phyloP scores from a whole-genome alignment of 2,797 vertebrate species.

The Argya squamiceps region DNA sequence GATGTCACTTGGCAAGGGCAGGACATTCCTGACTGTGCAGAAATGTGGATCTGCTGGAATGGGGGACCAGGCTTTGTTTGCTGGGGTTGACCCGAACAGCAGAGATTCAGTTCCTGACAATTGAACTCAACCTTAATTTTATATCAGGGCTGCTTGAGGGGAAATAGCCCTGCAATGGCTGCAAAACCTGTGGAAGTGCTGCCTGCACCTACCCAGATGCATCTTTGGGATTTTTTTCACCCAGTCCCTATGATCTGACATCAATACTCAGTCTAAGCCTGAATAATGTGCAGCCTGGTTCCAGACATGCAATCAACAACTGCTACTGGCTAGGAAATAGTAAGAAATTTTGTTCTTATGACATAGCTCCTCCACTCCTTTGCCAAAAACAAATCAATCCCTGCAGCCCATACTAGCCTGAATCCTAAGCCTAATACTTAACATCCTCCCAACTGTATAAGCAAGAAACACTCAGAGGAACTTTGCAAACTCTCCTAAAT shows the following conservation, averaged over 20 bases:
- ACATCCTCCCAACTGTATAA: not conserved
- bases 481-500: not conserved
- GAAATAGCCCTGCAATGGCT: not conserved
- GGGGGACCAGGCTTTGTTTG: not conserved
- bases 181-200: not conserved
- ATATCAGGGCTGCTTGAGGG: not conserved
- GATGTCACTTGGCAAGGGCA: not conserved
- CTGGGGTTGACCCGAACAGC: not conserved
- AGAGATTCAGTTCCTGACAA: not conserved
- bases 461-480: not conserved
- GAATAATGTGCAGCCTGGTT: not conserved
- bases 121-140: not conserved
- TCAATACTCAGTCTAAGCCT: not conserved
- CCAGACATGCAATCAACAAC: not conserved
- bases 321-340: not conserved
- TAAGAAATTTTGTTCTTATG: not conserved
- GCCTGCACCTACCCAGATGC: rapidly evolving
- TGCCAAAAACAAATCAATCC: not conserved
- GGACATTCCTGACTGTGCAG: not conserved
- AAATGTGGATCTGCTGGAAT: not conserved
- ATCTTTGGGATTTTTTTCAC: not conserved
- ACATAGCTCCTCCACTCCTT: not conserved
- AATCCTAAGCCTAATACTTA: not conserved
- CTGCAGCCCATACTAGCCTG: not conserved
- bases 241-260: not conserved